Base-by-base conservation (phyloP, 2,888 invertebrate species). In the Hedychridium roseum region DNA sequence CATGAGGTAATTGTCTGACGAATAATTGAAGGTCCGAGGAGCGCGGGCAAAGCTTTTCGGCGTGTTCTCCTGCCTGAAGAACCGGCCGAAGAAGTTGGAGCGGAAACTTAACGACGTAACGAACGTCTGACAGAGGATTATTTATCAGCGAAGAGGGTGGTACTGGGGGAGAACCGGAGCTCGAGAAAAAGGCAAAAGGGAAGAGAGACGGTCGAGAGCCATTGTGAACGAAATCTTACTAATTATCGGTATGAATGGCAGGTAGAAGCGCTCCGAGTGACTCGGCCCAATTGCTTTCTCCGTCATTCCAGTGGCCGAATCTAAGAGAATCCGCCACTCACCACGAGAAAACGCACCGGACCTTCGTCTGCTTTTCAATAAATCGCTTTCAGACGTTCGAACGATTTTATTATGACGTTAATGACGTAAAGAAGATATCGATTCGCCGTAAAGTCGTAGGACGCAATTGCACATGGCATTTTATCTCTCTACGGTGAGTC, bases 41-140 rank as follows among this genome's bases (percentile, higher is more conserved):
- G n/a, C n/a, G n/a, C n/a, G n/a, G n/a, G n/a, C n/a, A n/a, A n/a
- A n/a, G n/a, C n/a, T n/a, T n/a, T n/a, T n/a, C n/a, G n/a, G n/a
- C n/a, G n/a, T n/a, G n/a, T n/a, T n/a, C n/a, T n/a, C n/a, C n/a
- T n/a, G n/a, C n/a, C n/a, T n/a, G n/a, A n/a, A n/a, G n/a, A n/a
- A n/a, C n/a, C n/a, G 43, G 56, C 51, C 51, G 60, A 53, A 66
- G 68, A 66, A 69, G 59, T 67, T 61, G 57, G 52, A 61, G 52
- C 63, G 65, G 61, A 73, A 70, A 73, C 62, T 73, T 75, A 74
- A 75, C 72, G 72, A 71, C 64, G 71, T 72, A 73, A 73, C 72
- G 73, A 74, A 70, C 70, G 71, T 73, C 73, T 68, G 73, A 68
- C 69, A 66, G 64, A 65, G 71, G 68, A 72, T 75, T 74, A 75